Conservation (phyloP, 2,113 vertebrate species). For the Corvus cornix region DNA sequence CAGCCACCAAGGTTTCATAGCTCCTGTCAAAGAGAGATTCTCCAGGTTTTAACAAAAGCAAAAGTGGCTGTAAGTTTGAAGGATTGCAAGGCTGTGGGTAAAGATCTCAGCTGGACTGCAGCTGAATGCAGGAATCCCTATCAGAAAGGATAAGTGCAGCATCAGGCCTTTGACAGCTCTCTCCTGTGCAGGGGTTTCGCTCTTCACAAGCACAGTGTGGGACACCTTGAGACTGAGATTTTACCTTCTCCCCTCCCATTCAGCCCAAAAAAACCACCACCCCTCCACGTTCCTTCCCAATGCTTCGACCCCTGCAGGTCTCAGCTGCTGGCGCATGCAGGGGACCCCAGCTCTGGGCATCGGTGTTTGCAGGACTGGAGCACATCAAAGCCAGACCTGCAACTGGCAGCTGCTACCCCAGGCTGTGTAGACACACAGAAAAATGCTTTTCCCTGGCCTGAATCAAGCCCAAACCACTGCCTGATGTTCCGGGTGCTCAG, state of each 20-base stretch:
- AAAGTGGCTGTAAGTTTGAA: neutral
- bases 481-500: neutral
- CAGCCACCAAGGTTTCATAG: neutral
- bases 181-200: neutral
- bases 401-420: neutral
- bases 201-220: neutral
- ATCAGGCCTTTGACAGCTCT: neutral
- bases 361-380: neutral
- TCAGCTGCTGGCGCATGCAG: neutral
- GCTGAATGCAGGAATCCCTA: neutral
- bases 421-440: fast-evolving
- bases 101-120: neutral
- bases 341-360: neutral
- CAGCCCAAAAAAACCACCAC: neutral
- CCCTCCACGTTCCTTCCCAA: fast-evolving
- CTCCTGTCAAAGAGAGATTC: neutral
- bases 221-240: neutral
- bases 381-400: neutral
- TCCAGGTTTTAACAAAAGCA: neutral
- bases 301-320: neutral
- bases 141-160: neutral
- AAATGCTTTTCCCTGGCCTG: neutral
- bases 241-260: neutral
- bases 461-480: neutral
- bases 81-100: neutral